Conservation (phyloP, 2,113 vertebrate genomes). For the Cyanoliseus patagonus region DNA sequence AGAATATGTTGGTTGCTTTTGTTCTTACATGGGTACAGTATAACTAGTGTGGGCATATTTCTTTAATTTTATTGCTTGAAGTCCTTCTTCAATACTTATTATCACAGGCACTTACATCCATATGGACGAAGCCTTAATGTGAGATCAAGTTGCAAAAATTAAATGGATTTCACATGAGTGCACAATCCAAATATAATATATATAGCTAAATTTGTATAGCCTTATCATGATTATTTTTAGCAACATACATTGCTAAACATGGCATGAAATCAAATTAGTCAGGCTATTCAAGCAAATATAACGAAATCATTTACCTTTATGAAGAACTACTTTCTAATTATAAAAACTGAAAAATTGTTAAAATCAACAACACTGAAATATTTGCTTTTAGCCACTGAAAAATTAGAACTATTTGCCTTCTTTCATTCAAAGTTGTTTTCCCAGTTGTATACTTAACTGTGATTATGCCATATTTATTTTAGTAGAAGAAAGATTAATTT, state of each 20-base stretch:
- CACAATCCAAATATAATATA: background rate
- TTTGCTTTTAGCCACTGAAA: background rate
- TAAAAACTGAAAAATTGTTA: background rate
- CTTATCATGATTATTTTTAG: constrained; percentile 10
- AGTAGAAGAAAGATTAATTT: background rate
- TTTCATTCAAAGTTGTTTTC: background rate
- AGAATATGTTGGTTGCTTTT: background rate
- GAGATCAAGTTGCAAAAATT: background rate
- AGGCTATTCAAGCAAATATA: background rate
- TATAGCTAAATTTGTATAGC: background rate
- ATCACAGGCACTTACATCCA: background rate
- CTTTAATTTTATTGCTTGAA: background rate
- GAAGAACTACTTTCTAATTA: background rate
- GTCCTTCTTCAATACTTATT: background rate
- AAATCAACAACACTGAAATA: background rate
- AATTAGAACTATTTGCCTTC: background rate
- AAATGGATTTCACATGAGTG: background rate
- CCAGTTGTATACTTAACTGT: background rate
- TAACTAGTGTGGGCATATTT: background rate
- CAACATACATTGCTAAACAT: constrained; percentile 17
- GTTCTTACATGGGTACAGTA: background rate
- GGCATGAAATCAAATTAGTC: constrained; percentile 41
- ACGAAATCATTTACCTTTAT: background rate
- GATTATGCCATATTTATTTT: background rate
- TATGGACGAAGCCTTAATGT: background rate